Percentiles rank a stretch among this genome's conserved stretches.
Evolutionary conservation across 2,797 vertebrate genomes (phyloP).

Genomic region (Telmatherina bonti): DNA sequence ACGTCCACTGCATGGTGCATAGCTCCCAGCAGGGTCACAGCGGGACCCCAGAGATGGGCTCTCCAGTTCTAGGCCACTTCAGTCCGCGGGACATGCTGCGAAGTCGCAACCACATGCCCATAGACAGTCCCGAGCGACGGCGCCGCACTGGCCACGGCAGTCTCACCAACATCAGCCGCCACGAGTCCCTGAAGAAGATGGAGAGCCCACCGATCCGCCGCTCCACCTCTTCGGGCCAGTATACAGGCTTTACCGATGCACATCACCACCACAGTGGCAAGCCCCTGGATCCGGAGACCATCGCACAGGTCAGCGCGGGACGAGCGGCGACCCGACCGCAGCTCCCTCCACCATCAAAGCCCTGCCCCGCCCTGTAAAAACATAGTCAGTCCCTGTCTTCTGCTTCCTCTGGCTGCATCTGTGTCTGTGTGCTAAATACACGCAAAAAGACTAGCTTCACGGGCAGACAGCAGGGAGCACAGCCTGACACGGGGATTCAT

Average conservation of each 20-base stretch:
- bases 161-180: conserved; percentile 94
- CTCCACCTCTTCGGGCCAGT: conserved; percentile 97
- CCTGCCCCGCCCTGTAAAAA: conserved; percentile 84
- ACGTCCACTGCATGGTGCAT: conserved; percentile 91
- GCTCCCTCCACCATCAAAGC: conserved; percentile 82
- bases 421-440: conserved; percentile 69
- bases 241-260: conserved; percentile 88
- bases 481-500: conserved; percentile 39
- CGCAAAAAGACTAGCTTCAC: conserved; percentile 60
- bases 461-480: conserved; percentile 70
- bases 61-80: conserved; percentile 89
- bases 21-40: conserved; percentile 85
- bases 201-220: conserved; percentile 97
- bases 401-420: conserved; percentile 80
- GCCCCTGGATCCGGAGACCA: conserved; percentile 95
- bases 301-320: conserved; percentile 95
- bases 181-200: conserved; percentile 94
- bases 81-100: conserved; percentile 91
- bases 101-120: conserved; percentile 84
- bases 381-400: conserved; percentile 79
- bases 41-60: conserved; percentile 88
- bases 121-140: conserved; percentile 92
- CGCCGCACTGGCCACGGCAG: conserved; percentile 91
- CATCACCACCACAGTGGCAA: conserved; percentile 88
- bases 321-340: conserved; percentile 78